These are phyloP conservation scores for Acrocephalus scirpaceus DNA, from an alignment of 2,797 vertebrate genomes.

Conservation along the genomic window DNA sequence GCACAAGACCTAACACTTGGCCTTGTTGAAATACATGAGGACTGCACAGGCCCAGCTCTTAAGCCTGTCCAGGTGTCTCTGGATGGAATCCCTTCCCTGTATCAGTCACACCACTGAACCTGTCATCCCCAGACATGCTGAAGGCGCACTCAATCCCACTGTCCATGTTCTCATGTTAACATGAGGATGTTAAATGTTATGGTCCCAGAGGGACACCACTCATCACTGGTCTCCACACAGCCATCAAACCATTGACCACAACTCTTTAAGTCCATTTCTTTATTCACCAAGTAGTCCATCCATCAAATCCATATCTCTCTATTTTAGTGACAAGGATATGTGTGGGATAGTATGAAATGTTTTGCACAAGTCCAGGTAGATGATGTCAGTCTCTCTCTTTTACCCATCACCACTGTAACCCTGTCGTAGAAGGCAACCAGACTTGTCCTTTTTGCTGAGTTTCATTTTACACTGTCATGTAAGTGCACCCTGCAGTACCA, in stretches of 20 bases:
- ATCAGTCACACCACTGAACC: not conserved
- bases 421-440: not conserved
- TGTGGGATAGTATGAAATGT: not conserved
- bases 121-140: not conserved
- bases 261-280: not conserved
- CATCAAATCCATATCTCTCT: fast-evolving
- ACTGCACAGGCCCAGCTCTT: not conserved
- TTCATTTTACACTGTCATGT: not conserved
- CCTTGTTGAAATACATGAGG: not conserved
- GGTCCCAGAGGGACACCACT: not conserved
- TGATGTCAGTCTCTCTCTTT: not conserved
- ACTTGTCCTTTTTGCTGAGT: not conserved
- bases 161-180: fast-evolving
- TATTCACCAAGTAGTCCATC: fast-evolving
- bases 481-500: not conserved
- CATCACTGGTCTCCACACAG: not conserved
- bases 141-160: not conserved
- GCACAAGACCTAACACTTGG: not conserved
- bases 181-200: not conserved
- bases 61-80: not conserved
- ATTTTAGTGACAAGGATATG: not conserved
- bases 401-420: not conserved
- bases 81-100: not conserved
- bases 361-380: not conserved
- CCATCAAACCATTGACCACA: not conserved